These are phyloP conservation scores for Nasonia longicornis DNA, from an alignment of 1,140 invertebrate genomes.

Conservation along the genomic window DNA sequence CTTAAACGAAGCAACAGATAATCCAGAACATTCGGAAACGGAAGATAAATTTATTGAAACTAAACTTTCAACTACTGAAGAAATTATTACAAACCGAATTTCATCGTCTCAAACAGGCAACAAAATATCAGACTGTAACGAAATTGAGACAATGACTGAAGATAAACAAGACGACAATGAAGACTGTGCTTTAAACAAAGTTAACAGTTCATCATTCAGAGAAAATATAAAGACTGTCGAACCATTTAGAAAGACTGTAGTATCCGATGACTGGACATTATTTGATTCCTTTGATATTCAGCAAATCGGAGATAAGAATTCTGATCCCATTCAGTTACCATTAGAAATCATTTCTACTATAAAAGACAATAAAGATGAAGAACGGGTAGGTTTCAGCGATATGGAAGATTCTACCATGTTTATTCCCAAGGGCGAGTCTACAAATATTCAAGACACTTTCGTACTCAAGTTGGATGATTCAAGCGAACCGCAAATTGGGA, in stretches of 20 bases:
- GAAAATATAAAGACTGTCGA: slow-evolving; percentile 9
- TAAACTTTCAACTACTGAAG: slow-evolving; percentile 27
- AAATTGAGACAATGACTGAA: neutral
- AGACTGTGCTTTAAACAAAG: neutral
- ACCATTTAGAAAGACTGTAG: neutral
- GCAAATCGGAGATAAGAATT: slow-evolving; percentile 31
- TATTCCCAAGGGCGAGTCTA: slow-evolving; percentile 57
- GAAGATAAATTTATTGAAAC: slow-evolving; percentile 46
- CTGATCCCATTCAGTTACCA: slow-evolving; percentile 3
- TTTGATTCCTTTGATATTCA: slow-evolving; percentile 56
- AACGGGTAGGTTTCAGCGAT: slow-evolving; percentile 44
- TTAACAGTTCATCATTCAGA: neutral
- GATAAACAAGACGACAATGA: neutral
- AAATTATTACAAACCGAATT: neutral
- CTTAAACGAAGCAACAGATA: slow-evolving; percentile 16
- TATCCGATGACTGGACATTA: slow-evolving; percentile 52
- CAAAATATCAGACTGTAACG: neutral
- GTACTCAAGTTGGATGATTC: slow-evolving; percentile 45
- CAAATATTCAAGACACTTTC: slow-evolving; percentile 50
- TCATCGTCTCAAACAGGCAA: neutral
- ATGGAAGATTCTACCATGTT: slow-evolving; percentile 53
- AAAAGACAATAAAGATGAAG: slow-evolving; percentile 28
- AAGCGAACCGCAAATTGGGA: slow-evolving; percentile 32
- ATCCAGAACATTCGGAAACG: slow-evolving; percentile 8
- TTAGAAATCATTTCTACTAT: slow-evolving; percentile 28